Conservation (phyloP, 2,113 vertebrate genomes). For the Clarias gariepinus region DNA sequence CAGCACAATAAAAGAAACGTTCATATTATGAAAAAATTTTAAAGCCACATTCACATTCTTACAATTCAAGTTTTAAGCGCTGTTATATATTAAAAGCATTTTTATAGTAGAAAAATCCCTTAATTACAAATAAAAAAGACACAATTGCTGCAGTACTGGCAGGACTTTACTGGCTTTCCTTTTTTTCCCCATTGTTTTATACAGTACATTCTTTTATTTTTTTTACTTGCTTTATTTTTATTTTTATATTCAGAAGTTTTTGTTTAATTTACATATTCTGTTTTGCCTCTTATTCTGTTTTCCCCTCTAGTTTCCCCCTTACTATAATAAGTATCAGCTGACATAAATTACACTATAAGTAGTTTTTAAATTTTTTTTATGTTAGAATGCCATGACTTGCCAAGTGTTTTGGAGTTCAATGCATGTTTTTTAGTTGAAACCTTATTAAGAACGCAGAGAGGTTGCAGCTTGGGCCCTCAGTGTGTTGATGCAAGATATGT, state of each 20-base stretch:
- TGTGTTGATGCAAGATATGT: slow-evolving; percentile 61
- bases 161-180: too few species aligned
- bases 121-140: background rate
- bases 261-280: too few species aligned
- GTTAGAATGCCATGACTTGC: background rate
- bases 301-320: too few species aligned
- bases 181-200: too few species aligned
- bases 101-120: background rate
- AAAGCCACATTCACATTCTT: background rate
- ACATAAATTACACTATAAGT: background rate
- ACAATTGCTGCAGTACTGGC: too few species aligned
- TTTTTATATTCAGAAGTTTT: too few species aligned
- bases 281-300: too few species aligned
- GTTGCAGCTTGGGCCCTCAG: slow-evolving; percentile 13
- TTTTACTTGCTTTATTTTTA: too few species aligned
- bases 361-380: background rate
- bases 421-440: background rate
- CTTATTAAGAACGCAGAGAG: background rate
- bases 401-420: background rate
- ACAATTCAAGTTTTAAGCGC: background rate
- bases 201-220: too few species aligned
- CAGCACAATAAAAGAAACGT: background rate
- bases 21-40: too few species aligned
- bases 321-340: background rate
- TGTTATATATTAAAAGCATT: background rate